These are phyloP conservation scores for Brachirus orientalis DNA, from an alignment of 2,113 vertebrate species.

Conservation along the genomic window DNA sequence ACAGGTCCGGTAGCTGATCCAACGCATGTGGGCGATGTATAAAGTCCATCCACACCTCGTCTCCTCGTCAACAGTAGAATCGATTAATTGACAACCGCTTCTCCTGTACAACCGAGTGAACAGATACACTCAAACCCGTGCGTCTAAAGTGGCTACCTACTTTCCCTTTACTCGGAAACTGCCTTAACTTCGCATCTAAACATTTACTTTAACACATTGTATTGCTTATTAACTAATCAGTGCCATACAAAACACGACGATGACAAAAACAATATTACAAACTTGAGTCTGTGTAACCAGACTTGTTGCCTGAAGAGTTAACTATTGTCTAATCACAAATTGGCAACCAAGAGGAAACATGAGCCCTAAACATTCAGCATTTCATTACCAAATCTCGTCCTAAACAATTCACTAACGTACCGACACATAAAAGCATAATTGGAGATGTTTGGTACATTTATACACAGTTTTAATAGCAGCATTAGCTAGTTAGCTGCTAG, in stretches of 20 bases:
- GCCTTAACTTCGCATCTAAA: background rate
- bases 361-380: constrained; percentile 25
- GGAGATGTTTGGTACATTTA: background rate
- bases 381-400: background rate
- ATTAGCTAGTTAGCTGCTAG: constrained; percentile 33
- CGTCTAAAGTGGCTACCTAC: constrained; percentile 32
- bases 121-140: constrained; percentile 9
- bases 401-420: background rate
- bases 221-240: background rate
- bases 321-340: constrained; percentile 54
- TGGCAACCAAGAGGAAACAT: constrained; percentile 8
- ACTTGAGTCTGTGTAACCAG: constrained; percentile 34
- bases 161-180: constrained; percentile 24
- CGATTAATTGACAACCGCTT: constrained; percentile 29
- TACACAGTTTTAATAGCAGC: background rate
- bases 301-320: constrained; percentile 65
- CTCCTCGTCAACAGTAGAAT: constrained; percentile 81
- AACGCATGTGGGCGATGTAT: constrained; percentile 95
- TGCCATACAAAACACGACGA: background rate
- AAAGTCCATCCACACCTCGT: constrained; percentile 82
- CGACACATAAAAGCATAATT: background rate
- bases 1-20: constrained; percentile 88
- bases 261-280: background rate
- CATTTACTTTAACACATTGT: background rate
- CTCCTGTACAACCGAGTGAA: constrained; percentile 8